These are phyloP conservation scores for Vulpes vulpes DNA, from an alignment of 2,113 vertebrate species.

Conservation along the genomic window DNA sequence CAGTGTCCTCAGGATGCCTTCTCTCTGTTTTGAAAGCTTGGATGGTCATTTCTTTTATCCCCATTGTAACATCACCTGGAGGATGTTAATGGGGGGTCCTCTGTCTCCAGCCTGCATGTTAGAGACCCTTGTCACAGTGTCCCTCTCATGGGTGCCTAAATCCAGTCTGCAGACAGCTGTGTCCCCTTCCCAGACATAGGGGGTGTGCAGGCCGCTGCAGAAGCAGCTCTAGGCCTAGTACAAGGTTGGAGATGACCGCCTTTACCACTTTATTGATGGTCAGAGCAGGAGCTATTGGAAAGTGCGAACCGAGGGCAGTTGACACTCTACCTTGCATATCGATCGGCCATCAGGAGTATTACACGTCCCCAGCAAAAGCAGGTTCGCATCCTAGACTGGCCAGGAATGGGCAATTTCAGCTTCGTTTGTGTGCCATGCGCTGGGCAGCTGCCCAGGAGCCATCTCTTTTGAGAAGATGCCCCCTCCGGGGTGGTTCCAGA, in stretches of 20 bases:
- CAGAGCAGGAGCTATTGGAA: background rate
- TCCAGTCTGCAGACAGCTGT: background rate
- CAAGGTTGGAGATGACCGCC: background rate
- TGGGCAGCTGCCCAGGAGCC: background rate
- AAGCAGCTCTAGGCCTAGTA: background rate
- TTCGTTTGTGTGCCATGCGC: no score
- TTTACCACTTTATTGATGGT: background rate
- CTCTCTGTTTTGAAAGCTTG: constrained; percentile 29
- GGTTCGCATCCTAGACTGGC: accelerated
- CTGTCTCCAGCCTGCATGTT: accelerated
- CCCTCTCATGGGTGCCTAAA: background rate
- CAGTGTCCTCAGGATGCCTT: background rate
- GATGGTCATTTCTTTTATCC: background rate
- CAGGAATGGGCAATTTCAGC: accelerated
- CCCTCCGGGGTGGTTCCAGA: background rate
- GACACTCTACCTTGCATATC: accelerated
- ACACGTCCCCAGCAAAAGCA: accelerated
- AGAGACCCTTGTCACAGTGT: accelerated
- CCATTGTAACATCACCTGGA: background rate
- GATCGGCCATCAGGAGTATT: background rate
- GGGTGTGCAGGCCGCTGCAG: accelerated
- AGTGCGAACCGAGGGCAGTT: accelerated
- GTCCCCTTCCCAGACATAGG: background rate
- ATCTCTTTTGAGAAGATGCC: background rate
- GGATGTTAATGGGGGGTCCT: accelerated